Percentiles rank a stretch among this genome's conserved stretches.
These are phyloP conservation scores for Halyomorpha halys DNA, from an alignment of 1,140 invertebrate species.

Conservation along the genomic window DNA sequence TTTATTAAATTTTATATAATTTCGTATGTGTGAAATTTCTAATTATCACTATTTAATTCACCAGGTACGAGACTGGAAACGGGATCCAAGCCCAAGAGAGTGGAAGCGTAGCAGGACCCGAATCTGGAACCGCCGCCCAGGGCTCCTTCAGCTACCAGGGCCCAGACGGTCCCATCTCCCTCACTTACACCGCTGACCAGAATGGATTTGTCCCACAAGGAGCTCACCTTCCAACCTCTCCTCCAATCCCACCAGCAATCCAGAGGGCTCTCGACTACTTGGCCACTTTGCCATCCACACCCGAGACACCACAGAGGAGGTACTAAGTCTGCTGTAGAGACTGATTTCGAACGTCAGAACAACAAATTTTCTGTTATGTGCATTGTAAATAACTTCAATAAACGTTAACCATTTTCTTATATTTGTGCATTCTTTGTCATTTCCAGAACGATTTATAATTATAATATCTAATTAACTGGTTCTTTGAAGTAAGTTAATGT, in stretches of 20 bases:
- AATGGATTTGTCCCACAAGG: constrained; percentile 49
- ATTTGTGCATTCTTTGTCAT: too few species aligned
- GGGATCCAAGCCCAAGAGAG: constrained; percentile 70
- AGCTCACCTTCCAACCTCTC: constrained; percentile 49
- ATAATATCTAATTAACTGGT: too few species aligned
- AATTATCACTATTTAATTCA: too few species aligned
- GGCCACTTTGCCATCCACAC: constrained; percentile 19
- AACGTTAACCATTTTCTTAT: too few species aligned
- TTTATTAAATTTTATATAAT: too few species aligned
- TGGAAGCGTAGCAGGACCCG: constrained; percentile 57
- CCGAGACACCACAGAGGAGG: constrained; percentile 7
- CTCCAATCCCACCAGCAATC: constrained; percentile 51
- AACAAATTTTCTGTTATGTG: too few species aligned
- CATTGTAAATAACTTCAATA: too few species aligned
- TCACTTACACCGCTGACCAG: constrained; percentile 65
- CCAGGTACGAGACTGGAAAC: constrained; percentile 74
- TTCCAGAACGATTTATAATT: too few species aligned
- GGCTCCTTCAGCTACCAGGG: constrained; percentile 56
- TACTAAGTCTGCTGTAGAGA: not conserved
- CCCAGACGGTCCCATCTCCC: constrained; percentile 56
- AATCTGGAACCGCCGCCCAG: constrained; percentile 57
- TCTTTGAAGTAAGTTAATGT: too few species aligned
- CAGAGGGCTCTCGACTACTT: constrained; percentile 42
- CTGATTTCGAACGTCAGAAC: too few species aligned
- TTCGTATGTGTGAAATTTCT: too few species aligned